Conservation (phyloP, 2,888 invertebrate genomes). For the Galeruca laticollis region DNA sequence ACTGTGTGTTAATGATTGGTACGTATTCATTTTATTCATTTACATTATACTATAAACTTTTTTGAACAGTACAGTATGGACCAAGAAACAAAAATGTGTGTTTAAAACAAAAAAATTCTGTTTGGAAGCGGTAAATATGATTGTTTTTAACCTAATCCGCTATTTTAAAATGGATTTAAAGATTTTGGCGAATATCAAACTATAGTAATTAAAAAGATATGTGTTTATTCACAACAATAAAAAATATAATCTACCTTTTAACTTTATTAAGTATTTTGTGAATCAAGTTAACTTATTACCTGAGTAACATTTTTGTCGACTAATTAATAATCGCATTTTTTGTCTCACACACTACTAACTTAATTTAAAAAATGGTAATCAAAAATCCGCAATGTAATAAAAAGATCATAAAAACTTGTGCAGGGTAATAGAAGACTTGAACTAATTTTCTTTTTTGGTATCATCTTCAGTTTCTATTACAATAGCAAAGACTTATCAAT, state of each 20-base stretch:
- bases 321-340: background rate
- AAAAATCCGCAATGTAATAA: constrained; percentile 27
- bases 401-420: constrained; percentile 26
- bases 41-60: too few relatives aligned
- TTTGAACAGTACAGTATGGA: too few relatives aligned
- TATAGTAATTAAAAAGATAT: background rate
- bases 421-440: constrained; percentile 19
- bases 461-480: constrained; percentile 26
- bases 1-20: too few relatives aligned
- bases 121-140: too few relatives aligned
- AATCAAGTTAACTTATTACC: constrained; percentile 6
- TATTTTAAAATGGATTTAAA: too few relatives aligned
- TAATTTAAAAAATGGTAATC: constrained; percentile 1
- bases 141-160: too few relatives aligned
- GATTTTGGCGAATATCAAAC: too few relatives aligned
- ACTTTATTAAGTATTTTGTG: background rate
- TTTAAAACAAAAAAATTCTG: too few relatives aligned
- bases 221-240: background rate
- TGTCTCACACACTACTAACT: constrained; percentile 1
- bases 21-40: too few relatives aligned
- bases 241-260: constrained; percentile 1
- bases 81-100: too few relatives aligned
- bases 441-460: constrained; percentile 26
- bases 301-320: constrained; percentile 16
- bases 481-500: constrained; percentile 27